Evolutionary conservation across 1,140 invertebrate genomes (phyloP).

Genomic region (Pogonus chalceus): DNA sequence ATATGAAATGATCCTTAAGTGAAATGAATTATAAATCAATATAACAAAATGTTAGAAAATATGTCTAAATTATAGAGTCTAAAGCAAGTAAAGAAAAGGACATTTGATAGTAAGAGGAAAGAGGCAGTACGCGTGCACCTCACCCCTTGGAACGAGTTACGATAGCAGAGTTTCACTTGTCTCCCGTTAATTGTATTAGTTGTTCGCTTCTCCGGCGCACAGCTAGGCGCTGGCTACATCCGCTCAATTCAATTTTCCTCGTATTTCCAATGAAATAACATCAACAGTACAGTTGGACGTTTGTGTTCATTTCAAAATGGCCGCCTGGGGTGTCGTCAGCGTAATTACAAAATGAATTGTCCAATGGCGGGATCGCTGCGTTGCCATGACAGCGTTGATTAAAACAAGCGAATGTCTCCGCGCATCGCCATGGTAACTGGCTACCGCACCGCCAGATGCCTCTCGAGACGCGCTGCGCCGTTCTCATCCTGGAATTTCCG

Average conservation of each 20-base stretch:
- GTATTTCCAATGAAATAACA: slow-evolving; percentile 16
- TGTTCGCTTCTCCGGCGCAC: slow-evolving; percentile 26
- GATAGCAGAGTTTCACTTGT: slow-evolving; percentile 38
- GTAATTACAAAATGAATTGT: slow-evolving; percentile 40
- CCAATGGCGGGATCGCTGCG: slow-evolving; percentile 37
- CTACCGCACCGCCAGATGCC: slow-evolving; percentile 23
- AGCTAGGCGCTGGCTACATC: slow-evolving; percentile 17
- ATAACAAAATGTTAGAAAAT: neutral
- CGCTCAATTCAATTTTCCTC: slow-evolving; percentile 20
- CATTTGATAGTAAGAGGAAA: slow-evolving; percentile 9
- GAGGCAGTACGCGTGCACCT: slow-evolving; percentile 3
- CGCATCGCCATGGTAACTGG: slow-evolving; percentile 30
- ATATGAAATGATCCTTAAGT: neutral
- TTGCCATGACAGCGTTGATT: slow-evolving; percentile 39
- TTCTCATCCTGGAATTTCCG: neutral
- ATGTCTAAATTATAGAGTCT: slow-evolving; percentile 10
- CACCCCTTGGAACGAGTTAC: slow-evolving; percentile 28
- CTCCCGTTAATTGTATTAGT: slow-evolving; percentile 39
- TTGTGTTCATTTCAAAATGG: slow-evolving; percentile 36
- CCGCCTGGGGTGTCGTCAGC: slow-evolving; percentile 38
- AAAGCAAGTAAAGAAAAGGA: slow-evolving; percentile 11
- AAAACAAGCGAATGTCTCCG: slow-evolving; percentile 37
- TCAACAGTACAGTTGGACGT: slow-evolving; percentile 24
- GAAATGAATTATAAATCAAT: slow-evolving; percentile 9
- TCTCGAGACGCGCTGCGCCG: slow-evolving; percentile 19